Evolutionary conservation across 2,113 vertebrate genomes (phyloP).

Genomic region (Paramormyrops kingsleyae): DNA sequence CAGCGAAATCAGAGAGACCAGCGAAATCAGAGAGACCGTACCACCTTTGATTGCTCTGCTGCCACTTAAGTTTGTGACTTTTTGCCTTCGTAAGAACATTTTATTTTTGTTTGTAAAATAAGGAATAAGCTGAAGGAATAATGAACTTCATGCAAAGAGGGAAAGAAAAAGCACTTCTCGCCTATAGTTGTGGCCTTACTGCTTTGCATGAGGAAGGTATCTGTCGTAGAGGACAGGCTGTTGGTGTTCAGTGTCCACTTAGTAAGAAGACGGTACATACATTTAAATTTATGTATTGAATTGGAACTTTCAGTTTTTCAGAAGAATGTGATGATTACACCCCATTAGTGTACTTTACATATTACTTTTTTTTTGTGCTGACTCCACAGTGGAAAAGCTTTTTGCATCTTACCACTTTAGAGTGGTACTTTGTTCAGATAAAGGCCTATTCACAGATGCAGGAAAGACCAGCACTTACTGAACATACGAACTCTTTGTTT

Average conservation of each 20-base stretch:
- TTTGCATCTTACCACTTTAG: conserved; percentile 75
- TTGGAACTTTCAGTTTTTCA: neutral
- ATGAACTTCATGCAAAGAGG: neutral
- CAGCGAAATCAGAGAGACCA: conserved; percentile 36
- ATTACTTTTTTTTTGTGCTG: conserved; percentile 68
- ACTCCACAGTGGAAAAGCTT: conserved; percentile 93
- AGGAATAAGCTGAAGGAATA: conserved; percentile 23
- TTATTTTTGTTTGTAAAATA: conserved; percentile 8
- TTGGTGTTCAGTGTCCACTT: neutral
- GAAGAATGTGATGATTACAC: conserved; percentile 34
- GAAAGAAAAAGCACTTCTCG: neutral
- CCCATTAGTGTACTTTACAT: conserved; percentile 56
- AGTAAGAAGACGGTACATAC: neutral
- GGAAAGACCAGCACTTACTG: conserved; percentile 31
- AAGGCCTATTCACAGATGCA: conserved; percentile 61
- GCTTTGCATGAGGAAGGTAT: neutral
- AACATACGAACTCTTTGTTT: conserved; percentile 51
- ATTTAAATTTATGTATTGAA: neutral
- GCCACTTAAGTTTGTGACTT: conserved; percentile 48
- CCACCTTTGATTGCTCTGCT: conserved; percentile 41
- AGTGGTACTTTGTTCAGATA: conserved; percentile 65
- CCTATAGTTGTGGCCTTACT: neutral
- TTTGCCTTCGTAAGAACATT: conserved; percentile 40
- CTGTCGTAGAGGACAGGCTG: neutral
- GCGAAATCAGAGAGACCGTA: conserved; percentile 10